Conservation (phyloP, 2,797 vertebrate genomes). For the Micromesistius poutassou region DNA sequence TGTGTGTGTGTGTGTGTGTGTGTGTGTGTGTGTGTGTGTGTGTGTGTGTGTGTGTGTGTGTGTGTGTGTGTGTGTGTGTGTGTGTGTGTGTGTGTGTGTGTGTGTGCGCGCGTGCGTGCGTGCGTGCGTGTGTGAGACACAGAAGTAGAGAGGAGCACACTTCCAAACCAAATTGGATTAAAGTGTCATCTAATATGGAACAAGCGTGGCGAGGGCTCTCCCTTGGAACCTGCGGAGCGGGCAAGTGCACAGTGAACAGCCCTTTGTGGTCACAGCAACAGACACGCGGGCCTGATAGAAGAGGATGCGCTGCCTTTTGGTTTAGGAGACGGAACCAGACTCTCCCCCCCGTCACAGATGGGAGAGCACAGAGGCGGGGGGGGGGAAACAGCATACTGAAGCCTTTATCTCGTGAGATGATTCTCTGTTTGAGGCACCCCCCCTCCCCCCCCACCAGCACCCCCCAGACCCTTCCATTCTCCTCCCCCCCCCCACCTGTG, state of each 20-base stretch:
- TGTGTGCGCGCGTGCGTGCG: no score
- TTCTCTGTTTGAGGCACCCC: neutral
- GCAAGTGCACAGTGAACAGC: neutral
- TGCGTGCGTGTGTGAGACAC: neutral
- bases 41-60: no score
- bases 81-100: no score
- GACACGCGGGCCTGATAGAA: slow-evolving; percentile 48
- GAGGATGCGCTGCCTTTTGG: slow-evolving; percentile 40
- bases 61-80: no score
- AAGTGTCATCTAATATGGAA: slow-evolving; percentile 53
- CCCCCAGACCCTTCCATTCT: no score
- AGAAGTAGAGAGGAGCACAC: slow-evolving; percentile 16
- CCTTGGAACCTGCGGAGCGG: slow-evolving; percentile 33
- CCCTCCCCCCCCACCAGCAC: no score
- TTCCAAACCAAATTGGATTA: slow-evolving; percentile 58
- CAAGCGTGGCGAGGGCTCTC: slow-evolving; percentile 42
- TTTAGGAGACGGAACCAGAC: slow-evolving; percentile 51
- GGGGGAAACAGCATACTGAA: neutral
- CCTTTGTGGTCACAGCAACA: slow-evolving; percentile 28
- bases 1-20: neutral
- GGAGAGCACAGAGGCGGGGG: slow-evolving; percentile 22
- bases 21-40: neutral
- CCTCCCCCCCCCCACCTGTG: no score
- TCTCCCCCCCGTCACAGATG: slow-evolving; percentile 45
- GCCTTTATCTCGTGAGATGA: neutral